phyloP scores from a whole-genome alignment of 1,140 invertebrate genomes.

The Cataglyphis hispanica region DNA sequence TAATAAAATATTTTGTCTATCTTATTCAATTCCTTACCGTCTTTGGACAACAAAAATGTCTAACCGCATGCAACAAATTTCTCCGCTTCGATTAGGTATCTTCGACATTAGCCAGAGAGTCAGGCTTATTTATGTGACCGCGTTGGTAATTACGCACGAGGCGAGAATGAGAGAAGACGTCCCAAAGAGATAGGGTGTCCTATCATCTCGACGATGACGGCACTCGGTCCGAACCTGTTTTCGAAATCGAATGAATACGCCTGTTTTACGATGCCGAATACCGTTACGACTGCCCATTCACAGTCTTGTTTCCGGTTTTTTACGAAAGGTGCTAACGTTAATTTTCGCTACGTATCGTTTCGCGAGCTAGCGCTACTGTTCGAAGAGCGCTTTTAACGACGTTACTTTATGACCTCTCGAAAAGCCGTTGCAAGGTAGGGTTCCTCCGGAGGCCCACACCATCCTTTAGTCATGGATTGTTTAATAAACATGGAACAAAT shows the following conservation, averaged over 20 bases:
- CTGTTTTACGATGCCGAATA: constrained; percentile 55
- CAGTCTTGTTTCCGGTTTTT: background rate
- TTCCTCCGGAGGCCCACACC: background rate
- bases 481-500: constrained; percentile 8
- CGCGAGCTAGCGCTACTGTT: constrained; percentile 36
- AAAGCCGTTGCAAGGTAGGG: background rate
- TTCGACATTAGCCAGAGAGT: constrained; percentile 42
- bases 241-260: constrained; percentile 58
- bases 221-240: constrained; percentile 60
- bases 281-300: constrained; percentile 29
- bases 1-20: constrained; percentile 61
- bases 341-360: constrained; percentile 36
- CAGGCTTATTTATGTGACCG: constrained; percentile 70
- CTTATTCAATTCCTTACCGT: background rate
- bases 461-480: background rate
- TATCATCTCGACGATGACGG: constrained; percentile 42
- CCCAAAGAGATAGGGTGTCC: constrained; percentile 59
- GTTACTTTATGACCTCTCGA: constrained; percentile 14
- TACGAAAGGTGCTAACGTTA: constrained; percentile 36
- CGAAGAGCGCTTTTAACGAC: constrained; percentile 28
- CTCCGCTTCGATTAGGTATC: constrained; percentile 60
- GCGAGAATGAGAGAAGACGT: constrained; percentile 69
- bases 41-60: background rate
- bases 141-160: constrained; percentile 73
- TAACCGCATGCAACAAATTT: constrained; percentile 66